Evolutionary conservation across 2,888 invertebrate genomes (phyloP), one percentile per base, ranked within the genome.

Genomic region (Scaptomyza reducta): DNA sequence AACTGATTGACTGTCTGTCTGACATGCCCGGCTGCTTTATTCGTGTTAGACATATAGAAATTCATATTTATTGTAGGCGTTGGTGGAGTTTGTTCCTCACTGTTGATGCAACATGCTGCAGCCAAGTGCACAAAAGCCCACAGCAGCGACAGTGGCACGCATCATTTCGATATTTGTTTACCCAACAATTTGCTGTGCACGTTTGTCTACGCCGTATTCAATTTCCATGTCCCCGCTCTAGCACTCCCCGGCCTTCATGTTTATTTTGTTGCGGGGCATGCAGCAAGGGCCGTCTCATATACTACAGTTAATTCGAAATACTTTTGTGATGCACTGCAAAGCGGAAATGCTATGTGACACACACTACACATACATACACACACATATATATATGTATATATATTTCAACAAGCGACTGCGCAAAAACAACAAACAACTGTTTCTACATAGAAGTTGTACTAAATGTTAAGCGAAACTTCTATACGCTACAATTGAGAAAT

Each of bases 161-260:
- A 78, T 80, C 78, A 74, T 75, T 81, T 62, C 60, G 68, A 68
- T 80, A 73, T 80, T 85, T 80, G 80, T 80, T 80, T 80, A 79
- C 62, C 68, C 85, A 80, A 85, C 80, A 85, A 75, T 85, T 71
- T 74, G 51, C 59, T 29, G 55, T 74, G 55, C 54, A 46, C 51
- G 46, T 59, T 73, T 29, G 10, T 40, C 61, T 16, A 33, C 33
- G n/a, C 49, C 49, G 40, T 49, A n/a, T 22, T 22, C 3, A 11
- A 22, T 18, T 60, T 10, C 27, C 1, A 13, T 22, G 5, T 22
- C 22, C 5, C 22, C 22, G 22, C 22, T 22, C 22, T 22, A 22
- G 4, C 7, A 11, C 31, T 10, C 3, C 9, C 9, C 9, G 3
- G 9, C n/a, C 2, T 3, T 10, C 2, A 6, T 56, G 42, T 65